These are phyloP conservation scores for Sylvilagus floridanus DNA, from an alignment of 2,797 vertebrate species.

Conservation along the genomic window DNA sequence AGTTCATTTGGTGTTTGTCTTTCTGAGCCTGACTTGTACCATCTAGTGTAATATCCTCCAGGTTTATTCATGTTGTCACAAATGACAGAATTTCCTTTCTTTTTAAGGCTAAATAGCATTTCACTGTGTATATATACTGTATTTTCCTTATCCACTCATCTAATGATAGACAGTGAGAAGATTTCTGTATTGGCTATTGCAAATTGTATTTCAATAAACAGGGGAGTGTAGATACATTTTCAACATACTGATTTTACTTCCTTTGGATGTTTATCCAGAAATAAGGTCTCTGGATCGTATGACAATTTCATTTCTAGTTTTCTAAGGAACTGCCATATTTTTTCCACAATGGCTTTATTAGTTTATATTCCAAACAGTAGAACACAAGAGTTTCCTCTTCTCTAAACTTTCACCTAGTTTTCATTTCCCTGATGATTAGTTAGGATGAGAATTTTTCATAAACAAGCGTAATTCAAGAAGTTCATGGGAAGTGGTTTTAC, in stretches of 20 bases:
- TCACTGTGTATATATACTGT: background rate
- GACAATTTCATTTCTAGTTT: background rate
- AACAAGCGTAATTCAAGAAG: too few species aligned
- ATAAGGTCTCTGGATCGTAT: background rate
- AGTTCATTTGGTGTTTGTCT: background rate
- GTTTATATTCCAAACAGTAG: background rate
- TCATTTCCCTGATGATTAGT: background rate
- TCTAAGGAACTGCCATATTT: background rate
- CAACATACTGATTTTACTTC: too few species aligned
- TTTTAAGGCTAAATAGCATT: background rate
- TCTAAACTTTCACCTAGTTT: background rate
- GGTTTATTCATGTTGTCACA: background rate
- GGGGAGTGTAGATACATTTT: background rate
- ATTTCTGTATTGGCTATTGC: background rate
- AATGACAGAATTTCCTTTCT: background rate
- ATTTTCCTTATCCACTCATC: background rate
- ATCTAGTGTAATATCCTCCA: background rate
- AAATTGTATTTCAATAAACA: background rate
- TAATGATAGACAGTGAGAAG: background rate
- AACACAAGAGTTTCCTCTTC: background rate
- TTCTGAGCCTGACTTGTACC: background rate
- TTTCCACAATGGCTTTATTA: background rate
- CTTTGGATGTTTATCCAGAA: background rate
- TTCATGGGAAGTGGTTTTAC: too few species aligned
- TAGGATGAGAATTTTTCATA: background rate